Percentiles rank a stretch among this genome's conserved stretches.
phyloP scores from a whole-genome alignment of 2,888 invertebrate species.

The Hypena proboscidalis region DNA sequence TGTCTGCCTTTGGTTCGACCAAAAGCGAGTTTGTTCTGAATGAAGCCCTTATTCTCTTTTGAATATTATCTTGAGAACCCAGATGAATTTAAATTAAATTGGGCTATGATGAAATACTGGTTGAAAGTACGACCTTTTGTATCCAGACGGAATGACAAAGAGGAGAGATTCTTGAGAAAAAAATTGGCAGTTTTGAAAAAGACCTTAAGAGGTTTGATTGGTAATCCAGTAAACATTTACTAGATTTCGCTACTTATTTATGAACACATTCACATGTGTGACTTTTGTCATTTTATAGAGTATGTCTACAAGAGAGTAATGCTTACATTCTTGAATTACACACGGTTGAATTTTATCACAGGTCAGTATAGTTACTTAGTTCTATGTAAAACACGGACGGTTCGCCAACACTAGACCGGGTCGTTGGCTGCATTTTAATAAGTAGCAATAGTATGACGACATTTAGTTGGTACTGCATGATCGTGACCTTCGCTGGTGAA shows the following conservation, averaged over 20 bases:
- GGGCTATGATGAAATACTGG: not conserved
- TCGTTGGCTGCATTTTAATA: conserved; percentile 51
- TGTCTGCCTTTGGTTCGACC: conserved; percentile 11
- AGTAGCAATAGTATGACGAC: conserved; percentile 44
- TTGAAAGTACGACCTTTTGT: not conserved
- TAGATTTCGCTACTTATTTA: too few species aligned
- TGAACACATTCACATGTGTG: too few species aligned
- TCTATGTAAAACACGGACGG: too few species aligned
- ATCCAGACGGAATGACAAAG: too few species aligned
- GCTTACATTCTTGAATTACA: too few species aligned
- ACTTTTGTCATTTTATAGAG: too few species aligned
- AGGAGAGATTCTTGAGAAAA: not conserved
- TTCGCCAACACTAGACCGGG: conserved; percentile 21
- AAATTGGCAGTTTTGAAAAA: not conserved
- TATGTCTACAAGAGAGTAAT: too few species aligned
- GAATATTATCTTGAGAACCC: not conserved
- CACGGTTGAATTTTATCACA: too few species aligned
- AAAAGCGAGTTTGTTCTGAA: conserved; percentile 11
- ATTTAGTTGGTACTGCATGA: conserved; percentile 45
- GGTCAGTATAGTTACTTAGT: too few species aligned
- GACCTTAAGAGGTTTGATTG: too few species aligned
- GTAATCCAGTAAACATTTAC: too few species aligned
- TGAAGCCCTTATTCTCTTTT: not conserved
- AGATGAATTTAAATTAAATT: not conserved
- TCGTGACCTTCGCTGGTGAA: conserved; percentile 66